These are phyloP conservation scores for Pseudorhiza aurosa DNA, from an alignment of 30 jellyfish, hydroid and myxozoan genomes.

Conservation along the genomic window DNA sequence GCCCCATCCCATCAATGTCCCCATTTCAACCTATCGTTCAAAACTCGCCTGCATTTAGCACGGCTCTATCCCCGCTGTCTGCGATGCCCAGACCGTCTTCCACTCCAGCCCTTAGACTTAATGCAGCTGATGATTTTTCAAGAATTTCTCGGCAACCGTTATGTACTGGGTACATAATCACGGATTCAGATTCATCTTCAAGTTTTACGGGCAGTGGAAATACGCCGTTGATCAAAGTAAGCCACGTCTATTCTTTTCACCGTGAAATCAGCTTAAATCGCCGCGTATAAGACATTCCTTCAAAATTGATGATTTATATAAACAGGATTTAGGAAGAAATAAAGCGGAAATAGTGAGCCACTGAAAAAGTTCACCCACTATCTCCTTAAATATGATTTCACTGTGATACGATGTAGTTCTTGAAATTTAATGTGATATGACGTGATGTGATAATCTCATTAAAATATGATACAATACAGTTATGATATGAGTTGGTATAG, in stretches of 20 bases:
- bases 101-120: slow-evolving; percentile 6
- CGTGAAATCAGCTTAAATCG: no score
- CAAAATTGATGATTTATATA: no score
- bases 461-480: no score
- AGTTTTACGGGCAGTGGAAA: not conserved
- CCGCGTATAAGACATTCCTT: no score
- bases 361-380: no score
- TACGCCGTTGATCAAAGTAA: not conserved
- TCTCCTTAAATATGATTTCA: no score
- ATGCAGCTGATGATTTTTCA: slow-evolving; percentile 34
- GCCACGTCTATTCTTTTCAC: not conserved
- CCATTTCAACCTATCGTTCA: slow-evolving; percentile 86
- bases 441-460: no score
- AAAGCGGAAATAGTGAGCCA: no score
- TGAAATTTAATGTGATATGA: no score
- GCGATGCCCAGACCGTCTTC: slow-evolving; percentile 53
- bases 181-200: slow-evolving; percentile 20
- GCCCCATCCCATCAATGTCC: slow-evolving; percentile 66
- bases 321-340: no score
- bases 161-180: slow-evolving; percentile 58
- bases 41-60: slow-evolving; percentile 55
- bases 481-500: no score
- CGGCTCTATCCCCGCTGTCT: slow-evolving; percentile 58
- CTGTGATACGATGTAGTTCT: no score
- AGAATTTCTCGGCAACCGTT: slow-evolving; percentile 43